Conservation (phyloP, 2,113 vertebrate genomes). For the Motacilla tschutschensis region DNA sequence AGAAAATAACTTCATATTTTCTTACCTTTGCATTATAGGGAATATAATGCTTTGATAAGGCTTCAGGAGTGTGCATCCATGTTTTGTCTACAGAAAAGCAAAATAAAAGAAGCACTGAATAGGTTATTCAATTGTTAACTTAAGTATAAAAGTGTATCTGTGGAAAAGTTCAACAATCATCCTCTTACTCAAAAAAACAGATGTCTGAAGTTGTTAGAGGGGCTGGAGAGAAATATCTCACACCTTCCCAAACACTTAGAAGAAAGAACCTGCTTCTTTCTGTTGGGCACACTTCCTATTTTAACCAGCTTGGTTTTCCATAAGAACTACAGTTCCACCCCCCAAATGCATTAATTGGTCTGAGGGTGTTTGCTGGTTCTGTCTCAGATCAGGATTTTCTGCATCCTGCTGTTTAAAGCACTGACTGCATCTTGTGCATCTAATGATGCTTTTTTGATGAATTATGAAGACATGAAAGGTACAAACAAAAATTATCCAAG, state of each 20-base stretch:
- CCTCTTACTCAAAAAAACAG: neutral
- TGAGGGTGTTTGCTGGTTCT: neutral
- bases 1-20: conserved; percentile 6
- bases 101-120: conserved; percentile 59
- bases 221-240: neutral
- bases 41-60: conserved; percentile 96
- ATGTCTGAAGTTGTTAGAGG: neutral
- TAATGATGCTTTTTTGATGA: accelerated
- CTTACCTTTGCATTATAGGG: conserved; percentile 96
- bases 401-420: neutral
- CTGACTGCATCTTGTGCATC: accelerated
- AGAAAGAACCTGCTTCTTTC: neutral
- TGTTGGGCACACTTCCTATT: neutral
- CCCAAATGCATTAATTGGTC: neutral
- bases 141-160: neutral
- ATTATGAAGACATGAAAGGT: neutral
- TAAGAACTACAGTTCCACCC: neutral
- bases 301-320: neutral
- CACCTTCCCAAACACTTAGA: neutral
- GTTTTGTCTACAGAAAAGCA: conserved; percentile 91
- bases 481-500: neutral
- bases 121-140: neutral
- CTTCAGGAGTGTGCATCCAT: conserved; percentile 98
- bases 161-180: neutral
- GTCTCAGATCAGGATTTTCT: neutral